A percentile compares a stretch with the other conserved stretches of the same genome.
Conservation (phyloP, 2,888 invertebrate species). For the Sarcophaga carnaria region DNA sequence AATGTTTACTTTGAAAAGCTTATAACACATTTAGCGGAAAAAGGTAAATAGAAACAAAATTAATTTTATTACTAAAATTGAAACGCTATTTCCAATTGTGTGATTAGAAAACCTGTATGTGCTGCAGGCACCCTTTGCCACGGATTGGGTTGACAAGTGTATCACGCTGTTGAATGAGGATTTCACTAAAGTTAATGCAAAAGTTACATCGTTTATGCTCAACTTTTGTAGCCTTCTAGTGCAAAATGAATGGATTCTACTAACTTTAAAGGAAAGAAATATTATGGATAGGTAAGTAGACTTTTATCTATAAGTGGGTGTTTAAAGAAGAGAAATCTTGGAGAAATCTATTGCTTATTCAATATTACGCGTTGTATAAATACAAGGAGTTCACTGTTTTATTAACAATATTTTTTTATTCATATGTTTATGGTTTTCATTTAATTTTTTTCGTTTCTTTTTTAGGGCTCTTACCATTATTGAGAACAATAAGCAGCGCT, state of each 20-base stretch:
- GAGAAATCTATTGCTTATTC: background rate
- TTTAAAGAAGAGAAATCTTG: too few species aligned
- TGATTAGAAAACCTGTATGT: slow-evolving; percentile 78
- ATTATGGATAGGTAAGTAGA: slow-evolving; percentile 76
- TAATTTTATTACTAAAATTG: too few species aligned
- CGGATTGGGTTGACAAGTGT: slow-evolving; percentile 82
- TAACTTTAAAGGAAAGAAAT: slow-evolving; percentile 83
- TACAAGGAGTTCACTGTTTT: background rate
- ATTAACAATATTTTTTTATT: background rate
- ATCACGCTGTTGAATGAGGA: slow-evolving; percentile 79
- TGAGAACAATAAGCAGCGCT: slow-evolving; percentile 72
- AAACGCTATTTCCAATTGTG: background rate
- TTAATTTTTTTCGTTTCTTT: background rate
- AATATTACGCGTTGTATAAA: too few species aligned
- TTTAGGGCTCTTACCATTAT: slow-evolving; percentile 75
- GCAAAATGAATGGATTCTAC: slow-evolving; percentile 84
- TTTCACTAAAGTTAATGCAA: slow-evolving; percentile 80
- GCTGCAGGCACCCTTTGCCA: slow-evolving; percentile 79
- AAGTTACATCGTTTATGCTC: slow-evolving; percentile 85
- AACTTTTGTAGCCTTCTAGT: slow-evolving; percentile 85
- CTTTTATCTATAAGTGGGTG: background rate
- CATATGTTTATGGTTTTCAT: background rate
- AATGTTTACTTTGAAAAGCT: slow-evolving; percentile 86
- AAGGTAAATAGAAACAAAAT: slow-evolving; percentile 73
- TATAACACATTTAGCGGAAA: slow-evolving; percentile 84